phyloP scores from a whole-genome alignment of 2,888 invertebrate genomes.

The Scaptomyza tumidula region DNA sequence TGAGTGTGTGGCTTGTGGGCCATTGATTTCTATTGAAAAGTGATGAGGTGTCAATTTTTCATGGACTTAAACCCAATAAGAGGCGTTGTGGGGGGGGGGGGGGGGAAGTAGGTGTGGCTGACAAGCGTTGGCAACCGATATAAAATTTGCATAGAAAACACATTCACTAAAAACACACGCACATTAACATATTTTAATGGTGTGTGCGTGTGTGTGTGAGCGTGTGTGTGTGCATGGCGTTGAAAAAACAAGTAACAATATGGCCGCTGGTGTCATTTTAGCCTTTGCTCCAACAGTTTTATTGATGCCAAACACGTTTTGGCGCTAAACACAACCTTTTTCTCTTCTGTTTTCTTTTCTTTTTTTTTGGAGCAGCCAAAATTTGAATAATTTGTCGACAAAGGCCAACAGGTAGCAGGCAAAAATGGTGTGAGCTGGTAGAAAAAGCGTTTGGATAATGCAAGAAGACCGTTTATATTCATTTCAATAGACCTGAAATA shows the following conservation, averaged over 20 bases:
- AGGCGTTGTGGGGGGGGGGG: no score
- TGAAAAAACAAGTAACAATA: slow-evolving; percentile 60
- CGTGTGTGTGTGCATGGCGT: slow-evolving; percentile 9
- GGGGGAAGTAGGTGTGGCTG: background rate
- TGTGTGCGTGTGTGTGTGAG: slow-evolving; percentile 24
- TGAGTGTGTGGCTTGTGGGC: slow-evolving; percentile 21
- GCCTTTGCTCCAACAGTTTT: slow-evolving; percentile 66
- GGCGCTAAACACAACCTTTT: slow-evolving; percentile 52
- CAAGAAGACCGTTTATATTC: slow-evolving; percentile 54
- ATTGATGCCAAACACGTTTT: slow-evolving; percentile 74
- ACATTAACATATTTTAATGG: slow-evolving; percentile 62
- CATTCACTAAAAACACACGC: slow-evolving; percentile 63
- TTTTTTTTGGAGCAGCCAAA: slow-evolving; percentile 47
- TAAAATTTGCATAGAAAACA: slow-evolving; percentile 73
- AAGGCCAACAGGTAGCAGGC: slow-evolving; percentile 49
- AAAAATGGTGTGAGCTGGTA: background rate
- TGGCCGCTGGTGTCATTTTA: slow-evolving; percentile 76
- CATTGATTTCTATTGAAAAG: slow-evolving; percentile 71
- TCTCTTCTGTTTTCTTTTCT: background rate
- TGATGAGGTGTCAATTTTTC: slow-evolving; percentile 80
- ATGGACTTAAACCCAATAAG: slow-evolving; percentile 51
- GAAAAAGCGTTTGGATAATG: slow-evolving; percentile 15
- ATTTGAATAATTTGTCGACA: slow-evolving; percentile 60
- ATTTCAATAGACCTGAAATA: slow-evolving; percentile 40
- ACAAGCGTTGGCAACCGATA: slow-evolving; percentile 35